Conservation (phyloP, 1,140 invertebrate species). For the Pogonomyrmex californicus region DNA sequence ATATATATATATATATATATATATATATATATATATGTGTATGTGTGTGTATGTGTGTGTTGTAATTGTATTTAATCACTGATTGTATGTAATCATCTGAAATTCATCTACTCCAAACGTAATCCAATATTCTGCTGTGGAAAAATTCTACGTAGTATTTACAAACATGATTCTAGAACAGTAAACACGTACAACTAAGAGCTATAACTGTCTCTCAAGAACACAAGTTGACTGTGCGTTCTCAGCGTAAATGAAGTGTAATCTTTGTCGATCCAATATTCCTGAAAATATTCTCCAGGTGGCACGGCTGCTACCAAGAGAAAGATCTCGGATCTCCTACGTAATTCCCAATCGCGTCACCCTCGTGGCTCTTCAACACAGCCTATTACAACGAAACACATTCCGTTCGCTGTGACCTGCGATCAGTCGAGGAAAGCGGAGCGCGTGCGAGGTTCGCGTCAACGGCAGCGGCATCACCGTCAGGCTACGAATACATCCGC, state of each 20-base stretch:
- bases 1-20: too few species aligned
- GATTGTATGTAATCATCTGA: not conserved
- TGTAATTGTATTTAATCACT: too few species aligned
- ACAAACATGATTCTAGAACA: constrained; percentile 32
- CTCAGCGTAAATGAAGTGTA: not conserved
- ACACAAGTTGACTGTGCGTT: constrained; percentile 45
- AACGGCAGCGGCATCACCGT: constrained; percentile 28
- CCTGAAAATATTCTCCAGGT: not conserved
- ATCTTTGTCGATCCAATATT: constrained; percentile 10
- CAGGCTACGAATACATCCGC: not conserved
- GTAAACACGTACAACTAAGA: constrained; percentile 21
- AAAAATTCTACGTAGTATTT: constrained; percentile 5
- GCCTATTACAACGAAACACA: constrained; percentile 34
- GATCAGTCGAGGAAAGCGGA: constrained; percentile 20
- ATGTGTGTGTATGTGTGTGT: too few species aligned
- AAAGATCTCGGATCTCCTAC: not conserved
- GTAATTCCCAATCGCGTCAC: constrained; percentile 2
- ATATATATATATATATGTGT: too few species aligned
- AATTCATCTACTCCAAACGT: not conserved
- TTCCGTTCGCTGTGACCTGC: not conserved
- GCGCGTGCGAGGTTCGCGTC: constrained; percentile 43
- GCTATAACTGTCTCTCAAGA: constrained; percentile 20
- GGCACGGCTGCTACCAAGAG: not conserved
- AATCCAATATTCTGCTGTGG: not conserved
- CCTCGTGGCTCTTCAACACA: constrained; percentile 3